Evolutionary conservation across 2,797 vertebrate species (phyloP).

Genomic region (Mormyrops boulengeri): DNA sequence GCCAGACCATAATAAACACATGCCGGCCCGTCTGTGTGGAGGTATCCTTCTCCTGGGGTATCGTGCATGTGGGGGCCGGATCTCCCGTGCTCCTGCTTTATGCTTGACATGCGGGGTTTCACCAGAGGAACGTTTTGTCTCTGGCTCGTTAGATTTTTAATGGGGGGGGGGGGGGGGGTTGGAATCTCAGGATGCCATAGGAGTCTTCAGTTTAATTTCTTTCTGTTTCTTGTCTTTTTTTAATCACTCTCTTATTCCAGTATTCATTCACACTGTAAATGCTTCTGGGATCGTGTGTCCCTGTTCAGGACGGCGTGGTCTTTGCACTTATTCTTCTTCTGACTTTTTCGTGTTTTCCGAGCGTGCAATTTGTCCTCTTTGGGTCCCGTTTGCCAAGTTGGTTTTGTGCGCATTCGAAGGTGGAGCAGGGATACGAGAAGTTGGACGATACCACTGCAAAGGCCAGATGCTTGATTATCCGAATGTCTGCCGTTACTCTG

Average conservation of each 20-base stretch:
- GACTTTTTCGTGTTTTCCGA: background rate
- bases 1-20: constrained; percentile 8
- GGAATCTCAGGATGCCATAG: background rate
- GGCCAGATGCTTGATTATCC: background rate
- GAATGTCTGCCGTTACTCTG: constrained; percentile 8
- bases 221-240: background rate
- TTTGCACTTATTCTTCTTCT: background rate
- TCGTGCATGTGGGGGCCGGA: background rate
- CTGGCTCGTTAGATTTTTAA: background rate
- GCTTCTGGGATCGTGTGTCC: background rate
- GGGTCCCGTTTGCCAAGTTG: constrained; percentile 1
- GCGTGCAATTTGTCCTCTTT: background rate
- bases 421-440: background rate
- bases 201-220: background rate
- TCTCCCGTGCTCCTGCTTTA: background rate
- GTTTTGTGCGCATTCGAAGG: background rate
- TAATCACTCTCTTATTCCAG: background rate
- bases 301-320: background rate
- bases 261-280: background rate
- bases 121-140: background rate
- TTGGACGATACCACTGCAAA: background rate
- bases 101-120: background rate
- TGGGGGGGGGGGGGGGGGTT: background rate
- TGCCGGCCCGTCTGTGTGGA: background rate
- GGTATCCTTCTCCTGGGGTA: background rate